Percentiles rank a stretch among this genome's conserved stretches.
Evolutionary conservation across 2,888 invertebrate genomes (phyloP).

Genomic region (Lasioglossum morio): DNA sequence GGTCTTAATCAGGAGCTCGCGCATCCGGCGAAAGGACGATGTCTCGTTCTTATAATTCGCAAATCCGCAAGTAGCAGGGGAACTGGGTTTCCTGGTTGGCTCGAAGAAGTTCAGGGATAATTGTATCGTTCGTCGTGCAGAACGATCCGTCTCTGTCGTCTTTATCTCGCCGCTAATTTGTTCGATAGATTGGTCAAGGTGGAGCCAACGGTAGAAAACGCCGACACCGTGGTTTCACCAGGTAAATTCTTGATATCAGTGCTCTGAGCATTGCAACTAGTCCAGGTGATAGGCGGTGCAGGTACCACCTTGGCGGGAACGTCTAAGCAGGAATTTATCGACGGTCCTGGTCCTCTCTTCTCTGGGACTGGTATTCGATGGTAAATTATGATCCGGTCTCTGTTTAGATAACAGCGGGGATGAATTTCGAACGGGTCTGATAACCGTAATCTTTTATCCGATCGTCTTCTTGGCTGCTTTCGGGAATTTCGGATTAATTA

Average conservation of each 20-base stretch:
- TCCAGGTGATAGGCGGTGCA: conserved; percentile 50
- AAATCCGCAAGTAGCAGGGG: not conserved
- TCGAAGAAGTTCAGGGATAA: conserved; percentile 69
- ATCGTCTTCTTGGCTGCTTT: not conserved
- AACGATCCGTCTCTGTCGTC: conserved; percentile 82
- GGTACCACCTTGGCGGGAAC: conserved; percentile 28
- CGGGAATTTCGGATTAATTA: conserved; percentile 48
- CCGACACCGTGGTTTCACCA: conserved; percentile 20
- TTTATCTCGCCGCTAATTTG: conserved; percentile 83
- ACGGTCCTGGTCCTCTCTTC: conserved; percentile 12
- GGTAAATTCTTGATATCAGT: conserved; percentile 49
- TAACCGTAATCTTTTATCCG: conserved; percentile 46
- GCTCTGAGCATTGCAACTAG: conserved; percentile 51
- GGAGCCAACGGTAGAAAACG: conserved; percentile 11
- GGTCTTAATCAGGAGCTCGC: not conserved
- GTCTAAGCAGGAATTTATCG: conserved; percentile 58
- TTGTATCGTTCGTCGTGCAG: conserved; percentile 77
- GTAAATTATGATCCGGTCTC: conserved; percentile 54
- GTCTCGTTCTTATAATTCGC: conserved; percentile 1
- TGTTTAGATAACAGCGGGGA: conserved; percentile 53
- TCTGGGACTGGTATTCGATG: conserved; percentile 45
- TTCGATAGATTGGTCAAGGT: conserved; percentile 73
- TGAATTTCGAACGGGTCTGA: conserved; percentile 43
- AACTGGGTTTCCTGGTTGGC: conserved; percentile 7
- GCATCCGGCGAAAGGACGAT: conserved; percentile 3